Conservation (phyloP, 2,888 invertebrate species). For the Brenthis hecate region DNA sequence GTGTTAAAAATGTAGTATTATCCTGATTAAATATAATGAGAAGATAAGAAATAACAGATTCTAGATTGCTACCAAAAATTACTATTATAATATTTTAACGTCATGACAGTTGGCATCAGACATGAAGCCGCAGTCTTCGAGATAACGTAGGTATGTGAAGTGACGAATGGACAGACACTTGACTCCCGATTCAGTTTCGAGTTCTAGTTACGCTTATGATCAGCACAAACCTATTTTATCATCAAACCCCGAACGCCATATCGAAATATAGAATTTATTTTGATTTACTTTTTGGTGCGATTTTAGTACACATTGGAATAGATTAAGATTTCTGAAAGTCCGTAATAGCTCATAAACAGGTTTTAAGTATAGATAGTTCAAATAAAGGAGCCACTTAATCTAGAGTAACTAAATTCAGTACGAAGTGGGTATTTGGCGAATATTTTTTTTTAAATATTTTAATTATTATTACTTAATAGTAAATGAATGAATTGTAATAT, state of each 20-base stretch:
- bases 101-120: no score
- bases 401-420: conserved; percentile 25
- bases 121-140: neutral
- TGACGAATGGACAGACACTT: neutral
- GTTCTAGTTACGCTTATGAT: conserved; percentile 22
- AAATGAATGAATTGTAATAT: neutral
- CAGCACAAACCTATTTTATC: conserved; percentile 21
- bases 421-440: conserved; percentile 18
- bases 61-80: no score
- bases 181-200: neutral
- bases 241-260: conserved; percentile 33
- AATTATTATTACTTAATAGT: neutral
- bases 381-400: conserved; percentile 26
- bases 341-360: conserved; percentile 32
- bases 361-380: conserved; percentile 30
- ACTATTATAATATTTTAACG: no score
- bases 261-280: conserved; percentile 35
- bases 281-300: conserved; percentile 22
- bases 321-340: conserved; percentile 37
- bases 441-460: conserved; percentile 4
- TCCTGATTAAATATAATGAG: no score
- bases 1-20: no score
- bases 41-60: no score
- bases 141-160: neutral
- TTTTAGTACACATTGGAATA: conserved; percentile 29